Evolutionary conservation across 2,888 invertebrate species (phyloP).

Genomic region (Dioctria linearis): DNA sequence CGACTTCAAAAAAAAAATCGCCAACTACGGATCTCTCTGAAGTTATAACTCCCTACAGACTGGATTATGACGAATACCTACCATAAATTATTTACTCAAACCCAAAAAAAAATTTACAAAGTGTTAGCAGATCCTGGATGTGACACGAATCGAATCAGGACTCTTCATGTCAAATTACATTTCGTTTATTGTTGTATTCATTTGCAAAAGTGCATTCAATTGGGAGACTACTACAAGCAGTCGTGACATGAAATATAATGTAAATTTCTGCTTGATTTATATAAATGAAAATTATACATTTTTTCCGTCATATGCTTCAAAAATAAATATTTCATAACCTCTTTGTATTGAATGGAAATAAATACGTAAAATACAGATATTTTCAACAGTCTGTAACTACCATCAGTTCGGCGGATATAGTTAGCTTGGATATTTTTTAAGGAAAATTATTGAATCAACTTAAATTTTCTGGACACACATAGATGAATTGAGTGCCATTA

Average conservation of each 20-base stretch:
- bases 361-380: too few relatives aligned
- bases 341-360: not conserved
- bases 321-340: constrained; percentile 4
- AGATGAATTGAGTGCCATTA: constrained; percentile 26
- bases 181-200: constrained; percentile 33
- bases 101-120: not conserved
- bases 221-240: not conserved
- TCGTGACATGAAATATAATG: constrained; percentile 24
- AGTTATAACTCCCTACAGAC: too few relatives aligned
- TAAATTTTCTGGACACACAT: not conserved
- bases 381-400: too few relatives aligned
- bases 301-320: constrained; percentile 32
- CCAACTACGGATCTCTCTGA: too few relatives aligned
- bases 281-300: constrained; percentile 30
- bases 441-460: constrained; percentile 39
- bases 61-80: too few relatives aligned
- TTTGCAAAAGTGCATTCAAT: constrained; percentile 38
- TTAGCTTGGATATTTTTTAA: constrained; percentile 30
- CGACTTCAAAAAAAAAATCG: too few relatives aligned
- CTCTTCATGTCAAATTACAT: constrained; percentile 21
- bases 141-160: not conserved
- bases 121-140: not conserved
- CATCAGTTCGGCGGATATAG: not conserved
- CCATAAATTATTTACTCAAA: not conserved
- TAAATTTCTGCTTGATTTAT: constrained; percentile 40